Conservation (phyloP, 2,113 vertebrate species). For the Phalacrocorax aristotelis region DNA sequence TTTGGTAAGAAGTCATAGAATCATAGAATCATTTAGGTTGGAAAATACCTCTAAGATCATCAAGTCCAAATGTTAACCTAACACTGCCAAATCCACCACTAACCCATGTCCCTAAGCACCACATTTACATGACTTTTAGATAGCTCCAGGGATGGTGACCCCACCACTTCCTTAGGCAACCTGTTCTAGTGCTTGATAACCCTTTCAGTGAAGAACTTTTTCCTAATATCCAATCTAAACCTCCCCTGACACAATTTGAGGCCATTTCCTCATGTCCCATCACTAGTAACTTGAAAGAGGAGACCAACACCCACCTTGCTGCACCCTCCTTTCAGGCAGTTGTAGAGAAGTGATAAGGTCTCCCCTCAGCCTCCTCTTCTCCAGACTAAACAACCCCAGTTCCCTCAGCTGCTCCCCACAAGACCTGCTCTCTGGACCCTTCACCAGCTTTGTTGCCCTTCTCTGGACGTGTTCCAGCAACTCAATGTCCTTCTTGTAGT, state of each 20-base stretch:
- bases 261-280: not conserved
- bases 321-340: not conserved
- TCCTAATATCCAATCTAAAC: not conserved
- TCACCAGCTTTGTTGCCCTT: not conserved
- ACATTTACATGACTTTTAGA: not conserved
- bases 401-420: not conserved
- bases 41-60: not conserved
- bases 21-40: not conserved
- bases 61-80: not conserved
- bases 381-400: not conserved
- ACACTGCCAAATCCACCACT: not conserved
- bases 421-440: not conserved
- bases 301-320: rapidly evolving
- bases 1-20: conserved; percentile 32
- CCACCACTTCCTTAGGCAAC: not conserved
- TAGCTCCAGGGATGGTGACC: not conserved
- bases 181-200: not conserved
- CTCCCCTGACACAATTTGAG: not conserved
- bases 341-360: not conserved
- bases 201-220: not conserved
- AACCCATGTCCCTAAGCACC: not conserved
- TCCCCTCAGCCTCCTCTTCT: not conserved
- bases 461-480: not conserved
- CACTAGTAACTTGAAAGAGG: not conserved
- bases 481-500: not conserved